Conservation (phyloP, 2,888 invertebrate genomes). For the Ectemnius lituratus region DNA sequence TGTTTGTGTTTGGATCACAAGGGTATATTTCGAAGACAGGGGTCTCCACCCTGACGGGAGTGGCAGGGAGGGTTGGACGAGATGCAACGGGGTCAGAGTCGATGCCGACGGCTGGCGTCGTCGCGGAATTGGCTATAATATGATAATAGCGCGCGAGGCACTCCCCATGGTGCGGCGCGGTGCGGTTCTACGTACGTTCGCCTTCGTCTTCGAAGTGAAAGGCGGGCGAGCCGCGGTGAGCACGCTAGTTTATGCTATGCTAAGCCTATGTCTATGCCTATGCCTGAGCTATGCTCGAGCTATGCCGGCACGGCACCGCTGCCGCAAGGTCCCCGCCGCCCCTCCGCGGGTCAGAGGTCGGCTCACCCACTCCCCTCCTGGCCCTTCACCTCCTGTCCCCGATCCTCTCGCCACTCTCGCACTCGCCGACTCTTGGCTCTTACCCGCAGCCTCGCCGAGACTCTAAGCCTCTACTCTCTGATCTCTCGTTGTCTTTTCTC, state of each 20-base stretch:
- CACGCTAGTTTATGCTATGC: constrained; percentile 57
- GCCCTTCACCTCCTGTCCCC: constrained; percentile 61
- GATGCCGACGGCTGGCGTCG: constrained; percentile 46
- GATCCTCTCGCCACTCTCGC: constrained; percentile 45
- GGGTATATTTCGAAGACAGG: not conserved
- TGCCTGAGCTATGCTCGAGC: constrained; percentile 33
- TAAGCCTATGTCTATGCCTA: constrained; percentile 55
- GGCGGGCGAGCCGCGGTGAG: constrained; percentile 71
- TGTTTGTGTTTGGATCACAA: not conserved
- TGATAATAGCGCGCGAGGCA: constrained; percentile 72
- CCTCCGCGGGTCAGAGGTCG: constrained; percentile 74
- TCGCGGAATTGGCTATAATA: constrained; percentile 68
- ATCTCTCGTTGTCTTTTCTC: constrained; percentile 9
- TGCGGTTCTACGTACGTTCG: constrained; percentile 67
- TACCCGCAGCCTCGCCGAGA: constrained; percentile 44
- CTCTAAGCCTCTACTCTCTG: constrained; percentile 52
- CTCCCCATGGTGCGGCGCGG: constrained; percentile 64
- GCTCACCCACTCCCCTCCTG: constrained; percentile 74
- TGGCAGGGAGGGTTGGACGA: not conserved
- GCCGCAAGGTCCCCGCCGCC: constrained; percentile 72
- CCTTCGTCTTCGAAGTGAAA: constrained; percentile 73
- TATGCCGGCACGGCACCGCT: constrained; percentile 64
- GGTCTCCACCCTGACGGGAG: not conserved
- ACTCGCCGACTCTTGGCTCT: constrained; percentile 29
- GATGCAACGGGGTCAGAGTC: constrained; percentile 32